A percentile compares a stretch with the other conserved stretches of the same genome.
phyloP scores from a whole-genome alignment of 2,888 invertebrate species.

The Agonopterix heracliana region DNA sequence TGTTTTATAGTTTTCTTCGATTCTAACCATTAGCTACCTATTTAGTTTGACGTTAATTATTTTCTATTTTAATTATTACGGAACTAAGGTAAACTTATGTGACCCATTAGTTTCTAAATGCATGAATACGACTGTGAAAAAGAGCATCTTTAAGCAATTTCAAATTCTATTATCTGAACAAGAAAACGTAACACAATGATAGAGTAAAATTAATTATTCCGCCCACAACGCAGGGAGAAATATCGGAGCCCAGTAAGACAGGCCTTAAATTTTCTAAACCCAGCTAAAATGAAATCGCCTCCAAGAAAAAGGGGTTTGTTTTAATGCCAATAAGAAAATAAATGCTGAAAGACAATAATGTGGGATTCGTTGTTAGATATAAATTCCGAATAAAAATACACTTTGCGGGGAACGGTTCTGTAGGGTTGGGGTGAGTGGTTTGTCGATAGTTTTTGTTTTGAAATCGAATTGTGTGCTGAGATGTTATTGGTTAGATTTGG shows the following conservation, averaged over 20 bases:
- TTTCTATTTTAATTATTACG: too few relatives aligned
- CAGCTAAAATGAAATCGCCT: slow-evolving; percentile 73
- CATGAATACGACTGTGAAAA: too few relatives aligned
- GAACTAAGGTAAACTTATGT: too few relatives aligned
- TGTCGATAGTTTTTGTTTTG: neutral
- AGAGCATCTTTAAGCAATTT: neutral
- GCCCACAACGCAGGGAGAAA: slow-evolving; percentile 38
- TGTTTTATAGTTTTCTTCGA: too few relatives aligned
- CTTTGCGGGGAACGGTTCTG: slow-evolving; percentile 29
- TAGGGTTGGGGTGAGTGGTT: slow-evolving; percentile 30
- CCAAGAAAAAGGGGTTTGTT: slow-evolving; percentile 72
- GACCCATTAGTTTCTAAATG: too few relatives aligned
- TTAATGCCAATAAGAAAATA: slow-evolving; percentile 75
- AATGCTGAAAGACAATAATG: slow-evolving; percentile 73
- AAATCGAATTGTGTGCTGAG: too few relatives aligned
- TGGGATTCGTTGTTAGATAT: slow-evolving; percentile 70
- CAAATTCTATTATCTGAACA: slow-evolving; percentile 47
- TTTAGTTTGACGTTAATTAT: too few relatives aligned
- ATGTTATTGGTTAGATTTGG: too few relatives aligned
- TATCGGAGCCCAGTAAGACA: slow-evolving; percentile 53
- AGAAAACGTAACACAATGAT: slow-evolving; percentile 64
- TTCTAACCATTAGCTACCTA: too few relatives aligned
- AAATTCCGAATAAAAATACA: slow-evolving; percentile 73
- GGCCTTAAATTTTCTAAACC: slow-evolving; percentile 72
- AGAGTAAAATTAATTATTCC: slow-evolving; percentile 70